phyloP scores from a whole-genome alignment of 2,888 invertebrate species.

The Catocala fraxini region DNA sequence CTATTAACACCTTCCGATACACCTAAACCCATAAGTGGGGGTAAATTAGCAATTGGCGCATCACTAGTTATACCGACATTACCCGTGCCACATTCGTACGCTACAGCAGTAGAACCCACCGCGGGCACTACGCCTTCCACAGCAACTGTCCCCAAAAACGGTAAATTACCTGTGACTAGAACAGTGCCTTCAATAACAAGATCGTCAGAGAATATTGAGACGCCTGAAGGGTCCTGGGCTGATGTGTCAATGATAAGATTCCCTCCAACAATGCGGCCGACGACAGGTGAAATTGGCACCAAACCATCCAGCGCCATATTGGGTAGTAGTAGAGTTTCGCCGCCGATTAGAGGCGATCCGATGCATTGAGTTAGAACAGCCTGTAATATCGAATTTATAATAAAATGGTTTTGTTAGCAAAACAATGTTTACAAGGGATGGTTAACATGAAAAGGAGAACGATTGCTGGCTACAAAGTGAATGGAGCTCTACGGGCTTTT shows the following conservation, averaged over 20 bases:
- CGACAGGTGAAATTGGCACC: constrained; percentile 12
- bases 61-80: constrained; percentile 34
- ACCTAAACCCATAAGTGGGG: background rate
- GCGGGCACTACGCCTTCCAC: constrained; percentile 57
- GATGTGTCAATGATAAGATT: constrained; percentile 44
- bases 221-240: constrained; percentile 37
- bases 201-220: constrained; percentile 53
- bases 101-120: constrained; percentile 50
- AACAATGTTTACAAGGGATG: too few species aligned
- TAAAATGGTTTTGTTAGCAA: too few species aligned
- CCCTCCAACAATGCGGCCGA: constrained; percentile 39
- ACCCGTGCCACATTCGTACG: constrained; percentile 32
- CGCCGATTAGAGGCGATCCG: constrained; percentile 6
- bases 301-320: constrained; percentile 17
- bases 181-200: constrained; percentile 58
- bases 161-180: constrained; percentile 55
- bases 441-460: too few species aligned
- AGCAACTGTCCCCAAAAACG: constrained; percentile 59
- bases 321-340: constrained; percentile 1
- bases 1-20: constrained; percentile 9
- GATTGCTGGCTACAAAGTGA: too few species aligned
- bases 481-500: too few species aligned
- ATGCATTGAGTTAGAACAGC: constrained; percentile 36
- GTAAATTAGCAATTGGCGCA: constrained; percentile 5
- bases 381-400: constrained; percentile 22